Conservation (phyloP, 1,140 invertebrate genomes). For the Bombus superbus region DNA sequence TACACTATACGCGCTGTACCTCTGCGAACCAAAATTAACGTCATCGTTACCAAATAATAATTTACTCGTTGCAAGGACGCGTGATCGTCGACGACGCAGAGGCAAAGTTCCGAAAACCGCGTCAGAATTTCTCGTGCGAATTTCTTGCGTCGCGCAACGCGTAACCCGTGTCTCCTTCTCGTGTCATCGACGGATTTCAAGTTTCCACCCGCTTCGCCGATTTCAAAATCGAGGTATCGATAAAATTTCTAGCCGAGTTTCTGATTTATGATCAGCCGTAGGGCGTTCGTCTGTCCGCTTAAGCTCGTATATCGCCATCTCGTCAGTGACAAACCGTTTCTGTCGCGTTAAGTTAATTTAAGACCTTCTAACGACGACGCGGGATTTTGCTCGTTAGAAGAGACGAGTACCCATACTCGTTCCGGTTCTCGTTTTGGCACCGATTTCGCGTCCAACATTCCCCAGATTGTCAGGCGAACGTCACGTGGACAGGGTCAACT, state of each 20-base stretch:
- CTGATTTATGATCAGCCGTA: neutral
- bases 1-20: no score
- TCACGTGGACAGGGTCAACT: conserved; percentile 40
- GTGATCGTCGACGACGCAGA: no score
- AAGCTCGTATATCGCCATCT: conserved; percentile 27
- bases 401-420: neutral
- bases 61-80: no score
- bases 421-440: conserved; percentile 8
- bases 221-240: neutral
- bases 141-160: neutral
- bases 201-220: neutral
- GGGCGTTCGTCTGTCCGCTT: neutral
- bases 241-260: neutral
- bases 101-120: no score
- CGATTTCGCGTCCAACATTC: neutral
- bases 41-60: no score
- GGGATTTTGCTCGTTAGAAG: neutral
- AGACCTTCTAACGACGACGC: neutral
- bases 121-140: no score
- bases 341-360: conserved; percentile 30
- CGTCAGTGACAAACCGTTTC: conserved; percentile 21
- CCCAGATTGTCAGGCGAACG: conserved; percentile 32
- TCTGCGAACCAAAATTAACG: no score
- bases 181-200: neutral
- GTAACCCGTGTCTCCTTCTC: neutral